Base-by-base conservation (phyloP, 2,888 invertebrate species). In the Yponomeuta sedellus region DNA sequence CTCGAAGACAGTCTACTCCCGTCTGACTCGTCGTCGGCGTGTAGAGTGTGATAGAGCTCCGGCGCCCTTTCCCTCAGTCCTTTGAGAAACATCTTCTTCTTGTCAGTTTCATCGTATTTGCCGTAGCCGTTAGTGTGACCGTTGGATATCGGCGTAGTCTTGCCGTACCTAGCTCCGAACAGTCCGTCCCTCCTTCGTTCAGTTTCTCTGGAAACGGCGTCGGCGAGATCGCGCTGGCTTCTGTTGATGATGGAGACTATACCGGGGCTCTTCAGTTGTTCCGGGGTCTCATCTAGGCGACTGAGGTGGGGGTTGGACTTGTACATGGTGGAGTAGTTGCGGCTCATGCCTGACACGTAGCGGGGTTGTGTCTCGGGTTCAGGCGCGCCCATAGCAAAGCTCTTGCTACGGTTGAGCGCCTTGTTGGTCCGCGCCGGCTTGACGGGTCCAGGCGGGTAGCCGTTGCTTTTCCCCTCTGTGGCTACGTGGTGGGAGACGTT, bases 181-280 rank as follows among this genome's bases (percentile, higher is more conserved):
- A 92, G 74, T 52, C 92, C 92, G 69, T 92, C 92, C 59, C 88
- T 90, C 69, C 90, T 83, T 39, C 91, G 88, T 73, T 91, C 91
- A 1, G 92, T 91, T 76, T 92, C 92, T 19, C 89, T 80, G 4
- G 91, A 91, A 1, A 92, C 89, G 10, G 94, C 93, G 75, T 94
- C 94, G 34, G 94, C 93, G 34, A 97, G 84, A 80, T 97, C 96
- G 69, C 94, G 93, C 77, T 96, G 96, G 81, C 96, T 96, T 70
- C 97, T 93, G 79, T 95, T 96, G 69, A 97, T 95, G 71, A 96
- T 95, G 67, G 96, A 96, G 57, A 97, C 95, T 71, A 97, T 95
- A 58, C 96, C 96, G 0, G 97, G 97, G 80, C 96, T 97, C 80
- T 97, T 96, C 10, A 96, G 85, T 67, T 95, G 94, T 70, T 93